Conservation (phyloP, 2,113 vertebrate species). For the Hypocryptadius cinnamomeus region DNA sequence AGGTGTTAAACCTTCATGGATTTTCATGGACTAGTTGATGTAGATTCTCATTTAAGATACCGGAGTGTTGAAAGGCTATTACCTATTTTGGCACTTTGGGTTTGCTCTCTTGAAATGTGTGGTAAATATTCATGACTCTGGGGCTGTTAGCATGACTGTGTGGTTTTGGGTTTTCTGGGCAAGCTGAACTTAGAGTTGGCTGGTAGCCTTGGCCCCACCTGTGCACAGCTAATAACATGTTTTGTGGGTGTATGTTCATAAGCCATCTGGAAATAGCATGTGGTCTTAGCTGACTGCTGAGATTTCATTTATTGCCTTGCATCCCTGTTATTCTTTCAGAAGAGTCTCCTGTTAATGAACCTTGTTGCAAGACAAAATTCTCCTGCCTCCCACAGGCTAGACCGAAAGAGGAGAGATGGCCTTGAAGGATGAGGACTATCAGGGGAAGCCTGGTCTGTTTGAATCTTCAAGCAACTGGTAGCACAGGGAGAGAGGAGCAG, state of each 20-base stretch:
- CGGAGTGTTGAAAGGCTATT: background rate
- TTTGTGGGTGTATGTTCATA: background rate
- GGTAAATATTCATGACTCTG: background rate
- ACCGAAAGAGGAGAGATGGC: background rate
- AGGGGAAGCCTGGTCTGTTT: background rate
- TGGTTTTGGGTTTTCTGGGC: background rate
- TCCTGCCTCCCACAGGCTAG: background rate
- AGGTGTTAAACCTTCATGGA: background rate
- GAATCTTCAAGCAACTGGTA: background rate
- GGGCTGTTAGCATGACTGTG: background rate
- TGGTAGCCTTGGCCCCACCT: background rate
- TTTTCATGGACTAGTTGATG: background rate
- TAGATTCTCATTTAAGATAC: background rate
- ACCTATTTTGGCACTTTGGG: background rate
- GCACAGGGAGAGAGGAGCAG: background rate
- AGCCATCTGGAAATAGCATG: background rate
- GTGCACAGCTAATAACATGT: background rate
- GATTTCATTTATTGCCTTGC: background rate
- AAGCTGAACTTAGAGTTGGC: background rate
- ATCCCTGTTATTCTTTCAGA: background rate
- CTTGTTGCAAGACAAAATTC: background rate
- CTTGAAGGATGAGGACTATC: background rate
- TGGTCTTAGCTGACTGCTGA: background rate
- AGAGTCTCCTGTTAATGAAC: background rate
- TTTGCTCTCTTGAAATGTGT: background rate